These are phyloP conservation scores for Taphrorychus bicolor DNA, from an alignment of 2,888 invertebrate genomes.

Conservation along the genomic window DNA sequence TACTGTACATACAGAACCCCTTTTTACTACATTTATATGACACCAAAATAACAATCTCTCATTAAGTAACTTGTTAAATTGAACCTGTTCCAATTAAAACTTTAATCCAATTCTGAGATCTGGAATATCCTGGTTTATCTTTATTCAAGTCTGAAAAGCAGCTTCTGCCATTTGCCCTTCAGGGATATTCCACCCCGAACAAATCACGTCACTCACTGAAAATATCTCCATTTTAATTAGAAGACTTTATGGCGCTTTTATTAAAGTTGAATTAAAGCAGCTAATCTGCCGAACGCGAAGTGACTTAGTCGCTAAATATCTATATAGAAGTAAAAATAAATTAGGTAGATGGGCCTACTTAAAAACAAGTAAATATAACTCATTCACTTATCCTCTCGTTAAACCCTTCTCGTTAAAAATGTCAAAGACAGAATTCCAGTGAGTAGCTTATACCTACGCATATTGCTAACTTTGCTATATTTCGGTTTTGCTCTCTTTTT, in stretches of 20 bases:
- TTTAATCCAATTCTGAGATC: neutral
- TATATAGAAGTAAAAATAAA: too few relatives aligned
- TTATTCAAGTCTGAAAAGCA: neutral
- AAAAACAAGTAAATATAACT: too few relatives aligned
- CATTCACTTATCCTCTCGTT: too few relatives aligned
- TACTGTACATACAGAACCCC: too few relatives aligned
- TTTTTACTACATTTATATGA: too few relatives aligned
- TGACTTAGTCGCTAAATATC: neutral
- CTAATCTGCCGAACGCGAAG: neutral
- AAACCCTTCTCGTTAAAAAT: too few relatives aligned
- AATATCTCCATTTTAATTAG: neutral
- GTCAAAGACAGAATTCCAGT: too few relatives aligned
- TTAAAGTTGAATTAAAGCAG: neutral
- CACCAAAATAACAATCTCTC: too few relatives aligned
- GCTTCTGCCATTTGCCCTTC: neutral
- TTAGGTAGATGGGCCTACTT: too few relatives aligned
- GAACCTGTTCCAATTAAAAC: neutral
- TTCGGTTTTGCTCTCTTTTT: neutral
- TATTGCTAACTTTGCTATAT: neutral
- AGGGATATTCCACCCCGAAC: neutral
- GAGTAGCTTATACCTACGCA: too few relatives aligned
- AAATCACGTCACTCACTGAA: neutral
- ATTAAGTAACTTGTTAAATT: too few relatives aligned
- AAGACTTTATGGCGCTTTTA: too few relatives aligned
- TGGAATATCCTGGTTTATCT: neutral